phyloP scores from a whole-genome alignment of 2,888 invertebrate species.

The Drosophila phalerata region DNA sequence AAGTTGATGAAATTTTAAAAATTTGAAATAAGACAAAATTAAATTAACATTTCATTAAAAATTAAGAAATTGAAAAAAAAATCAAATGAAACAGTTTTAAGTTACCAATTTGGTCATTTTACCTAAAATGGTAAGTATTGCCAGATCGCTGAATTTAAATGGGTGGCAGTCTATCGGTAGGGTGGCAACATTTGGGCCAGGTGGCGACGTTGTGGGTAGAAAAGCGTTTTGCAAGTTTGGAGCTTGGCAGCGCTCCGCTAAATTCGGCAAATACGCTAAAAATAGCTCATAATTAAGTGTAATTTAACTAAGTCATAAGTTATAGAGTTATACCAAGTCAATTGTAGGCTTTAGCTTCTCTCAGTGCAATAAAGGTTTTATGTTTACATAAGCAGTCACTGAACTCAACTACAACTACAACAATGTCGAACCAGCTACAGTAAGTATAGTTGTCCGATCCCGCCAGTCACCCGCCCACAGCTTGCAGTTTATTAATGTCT shows the following conservation, averaged over 20 bases:
- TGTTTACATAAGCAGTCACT: slow-evolving; percentile 69
- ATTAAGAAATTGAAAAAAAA: too few species aligned
- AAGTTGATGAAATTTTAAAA: too few species aligned
- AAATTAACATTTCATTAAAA: too few species aligned
- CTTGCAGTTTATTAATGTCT: slow-evolving; percentile 18
- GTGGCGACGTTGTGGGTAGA: too few species aligned
- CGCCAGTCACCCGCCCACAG: slow-evolving; percentile 4
- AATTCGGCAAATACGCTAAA: slow-evolving; percentile 36
- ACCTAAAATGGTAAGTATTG: too few species aligned
- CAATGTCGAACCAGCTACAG: slow-evolving; percentile 66
- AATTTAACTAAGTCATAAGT: slow-evolving; percentile 49
- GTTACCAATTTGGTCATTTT: too few species aligned
- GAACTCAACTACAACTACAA: slow-evolving; percentile 44
- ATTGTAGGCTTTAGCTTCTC: slow-evolving; percentile 34
- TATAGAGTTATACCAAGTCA: slow-evolving; percentile 36
- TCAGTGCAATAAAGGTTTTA: slow-evolving; percentile 63
- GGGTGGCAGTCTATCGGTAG: too few species aligned
- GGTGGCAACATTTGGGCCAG: too few species aligned
- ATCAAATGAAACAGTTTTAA: too few species aligned
- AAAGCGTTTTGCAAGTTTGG: too few species aligned
- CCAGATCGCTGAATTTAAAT: too few species aligned
- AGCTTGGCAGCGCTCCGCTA: slow-evolving; percentile 37
- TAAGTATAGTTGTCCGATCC: slow-evolving; percentile 47
- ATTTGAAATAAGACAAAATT: too few species aligned
- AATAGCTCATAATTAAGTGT: slow-evolving; percentile 42